Percentiles rank a stretch among this genome's conserved stretches.
Evolutionary conservation across 2,888 invertebrate species (phyloP).

Genomic region (Acrocera orbiculus): DNA sequence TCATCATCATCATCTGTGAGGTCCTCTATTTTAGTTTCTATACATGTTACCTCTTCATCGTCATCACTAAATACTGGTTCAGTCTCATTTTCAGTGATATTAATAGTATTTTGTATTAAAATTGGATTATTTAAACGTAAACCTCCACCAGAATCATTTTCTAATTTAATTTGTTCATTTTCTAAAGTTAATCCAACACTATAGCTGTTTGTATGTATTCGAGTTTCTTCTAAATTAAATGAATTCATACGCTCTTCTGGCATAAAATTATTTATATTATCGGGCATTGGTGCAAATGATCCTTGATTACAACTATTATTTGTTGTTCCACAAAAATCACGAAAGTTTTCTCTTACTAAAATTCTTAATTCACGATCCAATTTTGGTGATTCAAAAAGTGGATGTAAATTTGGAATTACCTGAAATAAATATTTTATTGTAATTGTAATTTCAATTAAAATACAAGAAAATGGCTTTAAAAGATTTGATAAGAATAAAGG

Average conservation of each 20-base stretch:
- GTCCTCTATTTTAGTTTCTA: conserved; percentile 24
- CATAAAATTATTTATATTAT: not conserved
- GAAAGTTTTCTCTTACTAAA: conserved; percentile 78
- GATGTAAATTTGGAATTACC: conserved; percentile 44
- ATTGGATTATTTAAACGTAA: too few relatives aligned
- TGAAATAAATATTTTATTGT: conserved; percentile 12
- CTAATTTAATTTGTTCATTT: conserved; percentile 9
- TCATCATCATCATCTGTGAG: conserved; percentile 41
- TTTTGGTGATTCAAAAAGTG: conserved; percentile 38
- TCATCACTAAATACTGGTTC: conserved; percentile 22
- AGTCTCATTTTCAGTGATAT: conserved; percentile 25
- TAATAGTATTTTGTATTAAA: too few relatives aligned
- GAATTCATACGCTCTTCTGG: conserved; percentile 10
- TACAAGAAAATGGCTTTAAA: too few relatives aligned
- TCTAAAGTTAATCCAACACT: too few relatives aligned
- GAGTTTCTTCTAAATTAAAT: conserved; percentile 7
- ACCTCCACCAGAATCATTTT: conserved; percentile 10
- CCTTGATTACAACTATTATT: conserved; percentile 15
- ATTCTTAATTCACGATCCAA: conserved; percentile 46
- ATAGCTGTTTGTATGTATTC: conserved; percentile 10
- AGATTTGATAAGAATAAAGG: too few relatives aligned
- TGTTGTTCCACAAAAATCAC: conserved; percentile 45
- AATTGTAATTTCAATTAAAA: too few relatives aligned
- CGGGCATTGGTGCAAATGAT: conserved; percentile 5
- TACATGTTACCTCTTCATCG: conserved; percentile 40